A percentile compares a stretch with the other conserved stretches of the same genome.
Evolutionary conservation across 2,113 vertebrate species (phyloP).

Genomic region (Leucopsar rothschildi): DNA sequence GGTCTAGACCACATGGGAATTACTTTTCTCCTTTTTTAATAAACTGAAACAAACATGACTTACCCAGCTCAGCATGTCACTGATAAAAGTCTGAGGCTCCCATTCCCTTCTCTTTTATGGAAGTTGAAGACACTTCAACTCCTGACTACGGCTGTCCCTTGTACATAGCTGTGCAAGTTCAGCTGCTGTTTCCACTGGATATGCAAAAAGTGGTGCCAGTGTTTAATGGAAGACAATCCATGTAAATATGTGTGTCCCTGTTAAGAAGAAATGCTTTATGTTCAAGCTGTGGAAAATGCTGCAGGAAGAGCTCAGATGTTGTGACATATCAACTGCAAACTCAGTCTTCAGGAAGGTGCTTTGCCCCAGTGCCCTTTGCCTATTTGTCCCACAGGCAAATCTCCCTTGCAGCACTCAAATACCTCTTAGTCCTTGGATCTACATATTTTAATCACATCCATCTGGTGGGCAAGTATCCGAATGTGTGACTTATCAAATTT

Average conservation of each 20-base stretch:
- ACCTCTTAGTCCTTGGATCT: neutral
- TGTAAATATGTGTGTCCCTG: neutral
- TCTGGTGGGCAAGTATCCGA: neutral
- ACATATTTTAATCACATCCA: neutral
- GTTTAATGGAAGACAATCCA: neutral
- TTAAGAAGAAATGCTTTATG: neutral
- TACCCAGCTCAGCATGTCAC: neutral
- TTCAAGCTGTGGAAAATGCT: neutral
- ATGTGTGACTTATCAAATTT: neutral
- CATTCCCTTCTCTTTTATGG: neutral
- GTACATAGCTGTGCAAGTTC: neutral
- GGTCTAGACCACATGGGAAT: neutral
- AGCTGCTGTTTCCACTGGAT: neutral
- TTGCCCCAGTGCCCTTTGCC: neutral
- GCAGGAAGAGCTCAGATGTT: neutral
- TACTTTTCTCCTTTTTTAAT: neutral
- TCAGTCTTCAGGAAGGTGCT: neutral
- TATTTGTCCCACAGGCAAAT: neutral
- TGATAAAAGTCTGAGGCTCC: neutral
- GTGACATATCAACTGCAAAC: neutral
- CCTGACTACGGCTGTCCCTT: neutral
- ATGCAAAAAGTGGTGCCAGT: neutral
- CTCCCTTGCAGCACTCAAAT: neutral
- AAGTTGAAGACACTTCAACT: neutral
- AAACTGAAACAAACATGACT: neutral